phyloP scores from a whole-genome alignment of 2,113 vertebrate species.

The Ciconia maguari region DNA sequence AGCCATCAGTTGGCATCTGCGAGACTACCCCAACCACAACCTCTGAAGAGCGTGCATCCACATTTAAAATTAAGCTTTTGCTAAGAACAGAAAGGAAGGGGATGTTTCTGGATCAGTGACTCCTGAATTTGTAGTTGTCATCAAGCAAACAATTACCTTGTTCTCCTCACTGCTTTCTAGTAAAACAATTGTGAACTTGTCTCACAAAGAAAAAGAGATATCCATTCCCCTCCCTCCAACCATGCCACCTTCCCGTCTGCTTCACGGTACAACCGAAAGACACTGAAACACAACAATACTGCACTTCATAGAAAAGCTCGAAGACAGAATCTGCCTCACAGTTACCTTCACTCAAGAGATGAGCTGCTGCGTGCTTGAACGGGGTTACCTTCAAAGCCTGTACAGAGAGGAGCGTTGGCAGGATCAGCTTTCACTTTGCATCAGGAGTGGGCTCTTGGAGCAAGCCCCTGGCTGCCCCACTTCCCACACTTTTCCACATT shows the following conservation, averaged over 20 bases:
- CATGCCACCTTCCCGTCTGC: fast-evolving
- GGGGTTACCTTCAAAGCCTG: background rate
- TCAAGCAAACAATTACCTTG: background rate
- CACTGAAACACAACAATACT: no score
- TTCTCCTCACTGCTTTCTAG: background rate
- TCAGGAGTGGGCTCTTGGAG: fast-evolving
- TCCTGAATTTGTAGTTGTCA: background rate
- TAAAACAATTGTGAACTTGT: background rate
- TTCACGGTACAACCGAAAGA: background rate
- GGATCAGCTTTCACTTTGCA: background rate
- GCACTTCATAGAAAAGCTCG: fast-evolving
- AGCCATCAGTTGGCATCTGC: background rate
- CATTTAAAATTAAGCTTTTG: background rate
- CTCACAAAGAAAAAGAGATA: background rate
- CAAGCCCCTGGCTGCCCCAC: no score
- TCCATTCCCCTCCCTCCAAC: background rate
- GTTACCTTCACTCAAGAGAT: background rate
- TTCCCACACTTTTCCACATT: background rate
- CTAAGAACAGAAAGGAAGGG: background rate
- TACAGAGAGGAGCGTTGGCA: fast-evolving
- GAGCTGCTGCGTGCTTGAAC: background rate
- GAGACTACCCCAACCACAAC: background rate
- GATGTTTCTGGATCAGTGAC: background rate
- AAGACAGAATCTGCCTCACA: background rate
- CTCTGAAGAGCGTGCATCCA: background rate